Evolutionary conservation across 2,888 invertebrate species (phyloP).

Genomic region (Nephrotoma appendiculata): DNA sequence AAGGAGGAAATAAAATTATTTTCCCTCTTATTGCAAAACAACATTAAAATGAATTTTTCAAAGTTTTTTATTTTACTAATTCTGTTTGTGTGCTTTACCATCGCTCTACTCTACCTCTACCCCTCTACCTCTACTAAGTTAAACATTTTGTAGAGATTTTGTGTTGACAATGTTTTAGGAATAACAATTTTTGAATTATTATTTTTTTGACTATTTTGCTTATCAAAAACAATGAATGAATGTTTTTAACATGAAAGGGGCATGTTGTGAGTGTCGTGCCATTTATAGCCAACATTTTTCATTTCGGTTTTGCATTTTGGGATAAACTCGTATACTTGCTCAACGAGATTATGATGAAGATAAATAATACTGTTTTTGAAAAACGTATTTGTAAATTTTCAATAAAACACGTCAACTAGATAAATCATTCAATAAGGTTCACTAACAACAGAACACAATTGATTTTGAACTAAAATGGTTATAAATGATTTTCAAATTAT

Average conservation of each 20-base stretch:
- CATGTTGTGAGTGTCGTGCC: neutral
- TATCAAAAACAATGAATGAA: neutral
- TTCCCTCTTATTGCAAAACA: neutral
- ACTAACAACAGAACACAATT: too few species aligned
- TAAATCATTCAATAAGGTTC: too few species aligned
- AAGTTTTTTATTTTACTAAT: neutral
- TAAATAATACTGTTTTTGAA: too few species aligned
- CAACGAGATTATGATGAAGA: too few species aligned
- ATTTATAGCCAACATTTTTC: neutral
- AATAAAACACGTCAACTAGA: too few species aligned
- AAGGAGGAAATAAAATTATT: neutral
- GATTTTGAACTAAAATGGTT: too few species aligned
- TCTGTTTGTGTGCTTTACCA: neutral
- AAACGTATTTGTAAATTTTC: too few species aligned
- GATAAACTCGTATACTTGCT: too few species aligned
- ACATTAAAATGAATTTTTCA: neutral
- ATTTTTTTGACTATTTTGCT: neutral
- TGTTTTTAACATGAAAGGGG: neutral
- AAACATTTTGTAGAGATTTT: neutral
- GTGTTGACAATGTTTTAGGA: neutral
- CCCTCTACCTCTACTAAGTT: too few species aligned
- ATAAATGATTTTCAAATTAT: too few species aligned
- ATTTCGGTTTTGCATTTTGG: neutral
- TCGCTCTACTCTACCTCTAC: neutral
- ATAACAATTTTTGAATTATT: neutral